Evolutionary conservation across 2,888 invertebrate species (phyloP), one percentile per base, ranked within the genome.

Genomic region (Panopea generosa): DNA sequence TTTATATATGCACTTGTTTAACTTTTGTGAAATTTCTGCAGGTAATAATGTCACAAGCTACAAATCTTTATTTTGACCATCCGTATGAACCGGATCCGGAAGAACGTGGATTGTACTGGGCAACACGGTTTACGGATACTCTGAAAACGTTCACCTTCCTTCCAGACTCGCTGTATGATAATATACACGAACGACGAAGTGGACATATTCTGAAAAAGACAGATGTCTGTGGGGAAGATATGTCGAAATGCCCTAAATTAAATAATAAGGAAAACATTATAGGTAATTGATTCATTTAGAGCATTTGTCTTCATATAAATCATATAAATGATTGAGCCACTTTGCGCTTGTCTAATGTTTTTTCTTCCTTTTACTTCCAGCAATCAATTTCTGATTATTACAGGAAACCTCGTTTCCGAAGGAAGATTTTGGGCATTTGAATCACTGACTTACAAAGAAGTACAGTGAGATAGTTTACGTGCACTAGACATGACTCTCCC

Each of bases 21-120:
- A 4, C 33, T 33, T 33, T 33, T 33, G 33, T 33, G 11, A 33
- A n/a, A n/a, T n/a, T n/a, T n/a, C n/a, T n/a, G n/a, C 11, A 91
- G 91, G 87, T 90, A 4, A 83, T 90, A 1, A 75, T 90, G 84
- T 84, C 90, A 1, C 89, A 87, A 53, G 90, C 86, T 1, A 90
- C 89, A 26, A 86, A 88, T 55, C 69, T 89, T 2, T 90, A 90
- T 65, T 86, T 90, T 61, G 90, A 90, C 70, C 90, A 90, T 40
- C 90, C 90, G 4, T 84, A 90, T 55, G 90, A 90, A 60, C 89
- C 89, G 0, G 89, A 90, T 65, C 90, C 90, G 0, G 83, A 84
- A 60, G 90, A 90, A 68, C 79, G 90, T 22, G 92, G 92, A 2
- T 67, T 90, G 24, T 89, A 89, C 72, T 92, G 92, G 92, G 91